Conservation (phyloP, 2,888 invertebrate genomes). For the Agonum fuliginosum region DNA sequence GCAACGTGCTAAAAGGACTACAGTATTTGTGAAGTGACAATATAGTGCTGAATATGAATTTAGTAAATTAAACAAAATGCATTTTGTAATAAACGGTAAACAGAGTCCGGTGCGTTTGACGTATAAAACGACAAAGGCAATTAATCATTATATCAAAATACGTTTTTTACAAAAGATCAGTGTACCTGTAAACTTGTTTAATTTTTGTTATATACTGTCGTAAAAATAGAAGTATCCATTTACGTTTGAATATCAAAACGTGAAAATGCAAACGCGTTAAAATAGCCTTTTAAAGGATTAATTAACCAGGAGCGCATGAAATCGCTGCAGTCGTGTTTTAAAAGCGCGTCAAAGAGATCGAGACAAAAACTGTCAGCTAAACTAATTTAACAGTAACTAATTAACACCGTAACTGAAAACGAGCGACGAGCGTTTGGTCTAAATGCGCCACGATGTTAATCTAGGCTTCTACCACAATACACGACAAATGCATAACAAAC, state of each 20-base stretch:
- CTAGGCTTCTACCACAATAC: slow-evolving; percentile 43
- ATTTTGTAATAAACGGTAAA: not conserved
- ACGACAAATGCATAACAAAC: slow-evolving; percentile 56
- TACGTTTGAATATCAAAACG: slow-evolving; percentile 33
- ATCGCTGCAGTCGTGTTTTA: slow-evolving; percentile 28
- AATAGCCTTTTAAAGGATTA: slow-evolving; percentile 50
- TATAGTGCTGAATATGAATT: not conserved
- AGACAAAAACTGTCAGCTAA: slow-evolving; percentile 48
- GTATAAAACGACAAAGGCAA: slow-evolving; percentile 32
- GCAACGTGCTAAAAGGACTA: not conserved
- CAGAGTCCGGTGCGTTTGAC: not conserved
- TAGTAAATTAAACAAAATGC: slow-evolving; percentile 21
- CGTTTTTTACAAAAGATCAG: not conserved
- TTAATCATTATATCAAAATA: slow-evolving; percentile 40
- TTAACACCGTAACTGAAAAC: slow-evolving; percentile 55
- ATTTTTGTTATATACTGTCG: slow-evolving; percentile 10
- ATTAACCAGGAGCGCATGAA: slow-evolving; percentile 50
- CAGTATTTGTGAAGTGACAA: not conserved
- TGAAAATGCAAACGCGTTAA: slow-evolving; percentile 46
- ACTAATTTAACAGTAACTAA: slow-evolving; percentile 57
- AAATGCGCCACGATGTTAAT: slow-evolving; percentile 40
- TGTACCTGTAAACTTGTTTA: not conserved
- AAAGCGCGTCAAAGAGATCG: slow-evolving; percentile 48
- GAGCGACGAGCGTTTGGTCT: slow-evolving; percentile 25
- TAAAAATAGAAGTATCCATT: slow-evolving; percentile 19